Base-by-base conservation (phyloP, 1,140 invertebrate species). In the Andricus grossulariae region DNA sequence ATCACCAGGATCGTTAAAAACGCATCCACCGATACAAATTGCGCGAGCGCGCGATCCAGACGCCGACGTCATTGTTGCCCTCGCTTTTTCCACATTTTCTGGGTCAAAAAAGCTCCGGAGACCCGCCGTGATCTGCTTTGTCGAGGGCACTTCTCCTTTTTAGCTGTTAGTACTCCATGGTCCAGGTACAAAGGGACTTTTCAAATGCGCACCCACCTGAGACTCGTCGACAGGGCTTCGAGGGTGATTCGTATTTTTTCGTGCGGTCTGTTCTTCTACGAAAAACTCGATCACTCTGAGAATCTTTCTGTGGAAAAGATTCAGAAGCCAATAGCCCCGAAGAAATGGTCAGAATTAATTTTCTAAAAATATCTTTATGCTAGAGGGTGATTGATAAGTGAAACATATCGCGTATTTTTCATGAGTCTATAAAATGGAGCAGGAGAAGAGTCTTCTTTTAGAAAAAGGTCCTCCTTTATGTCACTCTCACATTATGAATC, bases 1-100 rank as follows among this genome's bases (percentile, higher is more conserved):
- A 90, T 91, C 90, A 91, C 87, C 83, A 49, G 75, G 88, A 91
- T 91, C 90, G 89, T 91, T 91, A 91, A 91, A 91, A 91, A 90
- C 85, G 86, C 86, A 91, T 90, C 86, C 82, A 75, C 81, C 83
- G 80, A 87, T 90, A 88, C 88, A 90, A 90, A 89, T 89, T 89
- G 88, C 84, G 85, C 78, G 80, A 86, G 80, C 66, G n/a, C 66
- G n/a, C 55, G 50, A 72, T 73, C 72, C 74, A 49, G 32, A 55
- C 39, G 57, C 49, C 21, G 16, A 25, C 54, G 16, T 66, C 39
- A 16, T 66, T 66, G 15, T 76, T 52, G 73, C 49, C 39, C 50
- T 60, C 49, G 12, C 57, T 79, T 74, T 72, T 78, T 73, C 19
- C 54, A n/a, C 19, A 66, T 66, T 66, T 75, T 75, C 77, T 73